Evolutionary conservation across 2,113 vertebrate genomes (phyloP).

Genomic region (Gallinago undulata): DNA sequence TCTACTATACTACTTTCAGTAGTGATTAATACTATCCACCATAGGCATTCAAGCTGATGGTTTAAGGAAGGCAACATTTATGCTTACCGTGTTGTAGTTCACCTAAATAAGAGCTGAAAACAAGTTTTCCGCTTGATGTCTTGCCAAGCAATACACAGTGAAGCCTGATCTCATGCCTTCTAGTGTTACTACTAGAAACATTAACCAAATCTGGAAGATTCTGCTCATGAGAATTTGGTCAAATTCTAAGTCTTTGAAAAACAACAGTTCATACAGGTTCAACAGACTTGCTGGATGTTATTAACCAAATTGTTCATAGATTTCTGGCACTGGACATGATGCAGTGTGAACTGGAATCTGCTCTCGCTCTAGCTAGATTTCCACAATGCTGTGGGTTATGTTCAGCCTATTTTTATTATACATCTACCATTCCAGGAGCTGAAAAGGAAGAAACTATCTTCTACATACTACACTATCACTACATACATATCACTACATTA

Average conservation of each 20-base stretch:
- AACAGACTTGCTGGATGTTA: not conserved
- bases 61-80: not conserved
- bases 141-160: not conserved
- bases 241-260: not conserved
- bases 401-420: not conserved
- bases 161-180: not conserved
- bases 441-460: not conserved
- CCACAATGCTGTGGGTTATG: not conserved
- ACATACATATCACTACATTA: not conserved
- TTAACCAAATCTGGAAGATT: not conserved
- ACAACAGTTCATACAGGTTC: accelerated
- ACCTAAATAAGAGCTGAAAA: not conserved
- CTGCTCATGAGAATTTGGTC: not conserved
- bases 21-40: not conserved
- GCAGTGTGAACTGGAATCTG: not conserved
- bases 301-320: not conserved
- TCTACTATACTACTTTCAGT: not conserved
- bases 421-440: not conserved
- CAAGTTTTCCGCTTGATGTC: not conserved
- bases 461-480: too few relatives aligned
- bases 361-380: not conserved
- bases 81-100: not conserved
- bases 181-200: accelerated
- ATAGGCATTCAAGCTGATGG: not conserved
- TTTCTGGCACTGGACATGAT: not conserved